phyloP scores from a whole-genome alignment of 2,113 vertebrate genomes.

The Sardina pilchardus region DNA sequence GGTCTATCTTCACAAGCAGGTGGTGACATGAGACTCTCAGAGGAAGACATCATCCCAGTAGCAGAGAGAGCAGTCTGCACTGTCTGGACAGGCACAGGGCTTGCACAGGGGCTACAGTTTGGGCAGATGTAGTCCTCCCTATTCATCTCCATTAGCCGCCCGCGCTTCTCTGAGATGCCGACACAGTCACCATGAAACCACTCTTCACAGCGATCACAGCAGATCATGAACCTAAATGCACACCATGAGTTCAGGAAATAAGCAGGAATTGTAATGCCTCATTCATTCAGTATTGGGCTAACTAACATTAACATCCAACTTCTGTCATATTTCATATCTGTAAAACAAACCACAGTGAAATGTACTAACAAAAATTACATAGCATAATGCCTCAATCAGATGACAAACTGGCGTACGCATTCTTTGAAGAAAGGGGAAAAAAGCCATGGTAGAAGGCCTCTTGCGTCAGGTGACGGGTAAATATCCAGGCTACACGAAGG shows the following conservation, averaged over 20 bases:
- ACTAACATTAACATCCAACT: no score
- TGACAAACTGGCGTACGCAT: no score
- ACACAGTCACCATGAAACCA: conserved; percentile 95
- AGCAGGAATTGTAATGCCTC: no score
- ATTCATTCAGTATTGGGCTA: no score
- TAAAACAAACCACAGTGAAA: no score
- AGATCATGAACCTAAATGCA: conserved; percentile 89
- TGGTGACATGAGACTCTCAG: conserved; percentile 66
- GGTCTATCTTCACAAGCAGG: conserved; percentile 65
- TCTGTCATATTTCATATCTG: no score
- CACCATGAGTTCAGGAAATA: conserved; percentile 8
- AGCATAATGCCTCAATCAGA: no score
- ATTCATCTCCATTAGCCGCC: conserved; percentile 77
- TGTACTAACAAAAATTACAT: no score
- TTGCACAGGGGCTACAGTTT: conserved; percentile 72
- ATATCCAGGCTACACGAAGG: no score
- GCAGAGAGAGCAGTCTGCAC: conserved; percentile 50
- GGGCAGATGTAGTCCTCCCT: conserved; percentile 87
- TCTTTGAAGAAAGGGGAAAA: no score
- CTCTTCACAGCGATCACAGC: conserved; percentile 88
- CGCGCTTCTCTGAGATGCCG: conserved; percentile 82
- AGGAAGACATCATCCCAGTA: conserved; percentile 40
- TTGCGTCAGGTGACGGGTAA: no score
- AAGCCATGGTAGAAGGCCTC: no score
- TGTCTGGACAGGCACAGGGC: not conserved